Evolutionary conservation across 2,888 invertebrate species (phyloP), one percentile per base, ranked within the genome.

Genomic region (Amitus sp.): DNA sequence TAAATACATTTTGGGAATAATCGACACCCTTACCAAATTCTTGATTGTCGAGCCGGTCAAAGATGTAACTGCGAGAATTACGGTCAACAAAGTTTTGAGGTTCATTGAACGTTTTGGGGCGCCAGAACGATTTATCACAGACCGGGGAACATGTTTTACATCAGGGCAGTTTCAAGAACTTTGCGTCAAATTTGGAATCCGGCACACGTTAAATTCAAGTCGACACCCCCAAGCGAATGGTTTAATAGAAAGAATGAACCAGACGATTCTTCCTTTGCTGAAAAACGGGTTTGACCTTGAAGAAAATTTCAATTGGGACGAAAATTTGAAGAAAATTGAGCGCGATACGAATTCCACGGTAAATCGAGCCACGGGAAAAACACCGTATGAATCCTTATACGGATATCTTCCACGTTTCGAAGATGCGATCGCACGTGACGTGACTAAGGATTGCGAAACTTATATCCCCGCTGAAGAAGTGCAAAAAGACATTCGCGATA

Each of bases 1-100:
- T 88, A 63, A 76, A 20, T 62, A 65, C 37, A 39, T 69, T 2
- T 39, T 67, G 3, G 51, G 45, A n/a, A 34, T 62, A 1, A 47
- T 67, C 0, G 64, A 66, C 37, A 66, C 56, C 27, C 34, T 65
- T 6, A 68, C 66, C 1, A 65, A 60, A 19, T 67, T 53, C n/a
- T n/a, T n/a, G n/a, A n/a, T n/a, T n/a, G n/a, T n/a, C n/a, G n/a
- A 47, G 28, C 51, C 68, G 10, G 65, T 60, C 1, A 58, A 37
- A 17, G 48, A 42, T 28, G 57, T 57, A 1, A 58, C 46, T 10
- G 19, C 49, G 2, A 30, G 20, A 6, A 9, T 20, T 1, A 52
- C 52, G 5, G 27, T 66, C 0, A 45, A 33, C 4, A 49, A 46
- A 17, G 12, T 66, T 1, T 37, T 61, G 15, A n/a, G 51, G 1